A percentile compares a stretch with the other conserved stretches of the same genome.
Evolutionary conservation across 2,113 vertebrate species (phyloP).

Genomic region (Mirounga angustirostris): DNA sequence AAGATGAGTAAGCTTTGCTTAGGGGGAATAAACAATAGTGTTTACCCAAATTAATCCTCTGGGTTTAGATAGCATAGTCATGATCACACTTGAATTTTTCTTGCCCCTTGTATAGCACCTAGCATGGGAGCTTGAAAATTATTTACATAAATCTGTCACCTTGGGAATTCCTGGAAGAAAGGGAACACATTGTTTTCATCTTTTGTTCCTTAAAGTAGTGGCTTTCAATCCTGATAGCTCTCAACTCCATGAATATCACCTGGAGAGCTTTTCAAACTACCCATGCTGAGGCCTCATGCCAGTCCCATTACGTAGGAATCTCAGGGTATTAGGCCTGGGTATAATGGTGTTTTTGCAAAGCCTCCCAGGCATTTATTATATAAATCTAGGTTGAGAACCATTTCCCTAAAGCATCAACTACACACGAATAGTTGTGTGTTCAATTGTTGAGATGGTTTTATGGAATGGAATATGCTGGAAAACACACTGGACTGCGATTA

Average conservation of each 20-base stretch:
- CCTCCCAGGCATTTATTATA: not conserved
- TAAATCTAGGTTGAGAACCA: not conserved
- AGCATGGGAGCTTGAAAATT: not conserved
- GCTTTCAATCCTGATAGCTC: not conserved
- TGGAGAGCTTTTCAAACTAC: not conserved
- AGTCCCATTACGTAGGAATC: not conserved
- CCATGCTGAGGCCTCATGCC: not conserved
- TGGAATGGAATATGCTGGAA: not conserved
- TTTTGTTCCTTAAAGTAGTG: slow-evolving; percentile 28
- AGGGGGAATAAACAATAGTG: not conserved
- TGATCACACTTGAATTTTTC: not conserved
- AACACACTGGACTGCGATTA: not conserved
- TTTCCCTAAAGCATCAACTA: not conserved
- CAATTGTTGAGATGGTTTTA: not conserved
- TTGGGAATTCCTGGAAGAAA: not conserved
- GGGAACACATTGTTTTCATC: not conserved
- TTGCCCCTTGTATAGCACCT: not conserved
- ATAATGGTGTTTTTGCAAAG: not conserved
- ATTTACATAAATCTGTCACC: not conserved
- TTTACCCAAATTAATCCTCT: not conserved
- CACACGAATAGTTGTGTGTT: not conserved
- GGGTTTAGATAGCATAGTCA: not conserved
- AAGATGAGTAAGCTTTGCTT: not conserved
- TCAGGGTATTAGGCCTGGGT: not conserved
- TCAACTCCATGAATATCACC: not conserved